Evolutionary conservation across 1,140 invertebrate species (phyloP).

Genomic region (Palaemon carinicauda): DNA sequence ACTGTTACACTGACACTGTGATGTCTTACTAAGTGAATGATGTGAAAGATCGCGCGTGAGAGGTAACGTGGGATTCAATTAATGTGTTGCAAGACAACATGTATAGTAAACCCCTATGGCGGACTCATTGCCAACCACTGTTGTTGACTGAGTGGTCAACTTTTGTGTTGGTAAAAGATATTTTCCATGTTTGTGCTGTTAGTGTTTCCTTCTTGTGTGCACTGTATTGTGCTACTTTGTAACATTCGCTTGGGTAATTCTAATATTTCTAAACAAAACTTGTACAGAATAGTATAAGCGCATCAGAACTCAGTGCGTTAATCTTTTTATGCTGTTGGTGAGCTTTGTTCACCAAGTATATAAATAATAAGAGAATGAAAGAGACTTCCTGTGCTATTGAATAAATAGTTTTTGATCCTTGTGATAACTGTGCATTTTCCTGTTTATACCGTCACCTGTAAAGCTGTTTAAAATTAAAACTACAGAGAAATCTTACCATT

Average conservation of each 20-base stretch:
- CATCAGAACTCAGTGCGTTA: not conserved
- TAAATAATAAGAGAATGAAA: constrained; percentile 7
- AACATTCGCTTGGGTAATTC: no score
- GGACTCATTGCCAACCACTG: constrained; percentile 44
- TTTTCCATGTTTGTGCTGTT: constrained; percentile 43
- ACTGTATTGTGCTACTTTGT: constrained; percentile 32
- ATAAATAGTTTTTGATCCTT: constrained; percentile 39
- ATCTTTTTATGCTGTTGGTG: constrained; percentile 16
- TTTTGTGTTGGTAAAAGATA: constrained; percentile 41
- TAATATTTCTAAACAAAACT: not conserved
- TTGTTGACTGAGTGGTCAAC: constrained; percentile 32
- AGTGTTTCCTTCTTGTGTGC: constrained; percentile 43
- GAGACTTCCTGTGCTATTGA: constrained; percentile 19
- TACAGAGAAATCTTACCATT: not conserved
- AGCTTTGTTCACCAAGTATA: constrained; percentile 30
- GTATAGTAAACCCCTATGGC: constrained; percentile 53
- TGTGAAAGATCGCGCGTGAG: not conserved
- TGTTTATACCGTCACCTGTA: constrained; percentile 26
- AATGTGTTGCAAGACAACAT: constrained; percentile 54
- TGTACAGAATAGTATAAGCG: constrained; percentile 14
- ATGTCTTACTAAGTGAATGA: constrained; percentile 34
- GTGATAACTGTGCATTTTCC: constrained; percentile 29
- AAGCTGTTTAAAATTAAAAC: not conserved
- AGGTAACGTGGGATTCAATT: constrained; percentile 32
- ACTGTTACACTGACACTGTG: constrained; percentile 50